These are phyloP conservation scores for Eledona agricola DNA, from an alignment of 2,888 invertebrate species.

Conservation along the genomic window DNA sequence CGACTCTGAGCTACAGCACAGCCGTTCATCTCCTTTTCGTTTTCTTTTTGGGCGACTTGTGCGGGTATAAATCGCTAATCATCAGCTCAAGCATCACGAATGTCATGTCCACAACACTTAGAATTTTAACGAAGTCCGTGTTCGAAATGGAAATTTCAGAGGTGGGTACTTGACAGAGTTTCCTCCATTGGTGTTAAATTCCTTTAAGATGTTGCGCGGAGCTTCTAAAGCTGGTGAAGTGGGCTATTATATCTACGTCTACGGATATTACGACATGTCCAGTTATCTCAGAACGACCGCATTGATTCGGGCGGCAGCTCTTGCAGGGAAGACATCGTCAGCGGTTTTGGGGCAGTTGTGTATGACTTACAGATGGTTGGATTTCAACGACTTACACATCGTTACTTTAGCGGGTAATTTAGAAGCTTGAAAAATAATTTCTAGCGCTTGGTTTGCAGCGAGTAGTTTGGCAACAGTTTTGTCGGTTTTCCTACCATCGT, in stretches of 20 bases:
- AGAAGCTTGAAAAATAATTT: neutral
- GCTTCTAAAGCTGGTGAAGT: slow-evolving; percentile 8
- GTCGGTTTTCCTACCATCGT: slow-evolving; percentile 6
- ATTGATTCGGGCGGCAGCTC: slow-evolving; percentile 2
- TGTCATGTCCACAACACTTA: neutral
- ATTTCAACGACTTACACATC: slow-evolving; percentile 1
- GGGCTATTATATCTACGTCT: slow-evolving; percentile 11
- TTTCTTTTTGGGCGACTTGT: slow-evolving; percentile 6
- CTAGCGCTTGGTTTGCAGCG: slow-evolving; percentile 6
- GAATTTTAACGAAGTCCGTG: slow-evolving; percentile 1
- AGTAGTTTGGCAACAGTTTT: slow-evolving; percentile 3
- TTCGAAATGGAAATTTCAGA: slow-evolving; percentile 8
- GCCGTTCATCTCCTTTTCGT: slow-evolving; percentile 2
- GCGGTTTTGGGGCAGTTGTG: slow-evolving; percentile 5
- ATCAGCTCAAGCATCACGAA: slow-evolving; percentile 5
- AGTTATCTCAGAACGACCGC: slow-evolving; percentile 7
- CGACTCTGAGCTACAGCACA: slow-evolving; percentile 9
- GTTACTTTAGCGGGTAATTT: slow-evolving; percentile 9
- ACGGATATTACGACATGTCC: slow-evolving; percentile 8
- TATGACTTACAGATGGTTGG: neutral
- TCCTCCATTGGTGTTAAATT: neutral
- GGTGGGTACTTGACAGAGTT: slow-evolving; percentile 6
- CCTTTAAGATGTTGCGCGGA: slow-evolving; percentile 12
- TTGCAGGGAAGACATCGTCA: slow-evolving; percentile 5
- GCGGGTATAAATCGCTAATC: slow-evolving; percentile 8